Conservation (phyloP, 2,797 vertebrate species). For the Darevskia nairensis region DNA sequence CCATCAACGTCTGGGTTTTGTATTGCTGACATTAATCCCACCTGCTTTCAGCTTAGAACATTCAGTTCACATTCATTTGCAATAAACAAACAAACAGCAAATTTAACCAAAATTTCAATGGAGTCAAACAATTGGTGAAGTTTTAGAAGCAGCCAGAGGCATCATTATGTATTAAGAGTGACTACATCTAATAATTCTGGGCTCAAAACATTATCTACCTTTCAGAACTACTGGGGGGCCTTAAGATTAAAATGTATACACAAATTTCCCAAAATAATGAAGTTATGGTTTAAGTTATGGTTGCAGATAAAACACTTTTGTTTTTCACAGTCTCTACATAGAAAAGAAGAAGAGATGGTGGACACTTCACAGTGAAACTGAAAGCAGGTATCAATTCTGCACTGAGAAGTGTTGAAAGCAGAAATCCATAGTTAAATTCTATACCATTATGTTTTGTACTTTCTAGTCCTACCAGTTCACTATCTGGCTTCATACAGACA, state of each 20-base stretch:
- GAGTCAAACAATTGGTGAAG: neutral
- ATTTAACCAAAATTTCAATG: neutral
- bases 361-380: neutral
- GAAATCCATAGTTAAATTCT: neutral
- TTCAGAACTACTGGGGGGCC: neutral
- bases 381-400: neutral
- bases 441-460: too few species aligned
- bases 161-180: neutral
- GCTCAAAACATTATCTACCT: neutral
- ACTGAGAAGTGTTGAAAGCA: neutral
- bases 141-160: neutral
- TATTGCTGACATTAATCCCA: neutral
- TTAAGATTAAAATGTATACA: neutral
- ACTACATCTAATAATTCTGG: neutral
- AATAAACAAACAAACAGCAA: constrained; percentile 1
- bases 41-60: constrained; percentile 11
- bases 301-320: neutral
- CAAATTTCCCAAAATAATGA: neutral
- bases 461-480: neutral
- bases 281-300: neutral
- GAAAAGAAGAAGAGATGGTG: neutral
- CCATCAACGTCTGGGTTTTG: neutral
- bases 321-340: neutral
- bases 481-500: neutral
- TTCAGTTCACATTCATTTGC: constrained; percentile 5